These are phyloP conservation scores for Athalia rosae DNA, from an alignment of 2,888 invertebrate genomes.

Conservation along the genomic window DNA sequence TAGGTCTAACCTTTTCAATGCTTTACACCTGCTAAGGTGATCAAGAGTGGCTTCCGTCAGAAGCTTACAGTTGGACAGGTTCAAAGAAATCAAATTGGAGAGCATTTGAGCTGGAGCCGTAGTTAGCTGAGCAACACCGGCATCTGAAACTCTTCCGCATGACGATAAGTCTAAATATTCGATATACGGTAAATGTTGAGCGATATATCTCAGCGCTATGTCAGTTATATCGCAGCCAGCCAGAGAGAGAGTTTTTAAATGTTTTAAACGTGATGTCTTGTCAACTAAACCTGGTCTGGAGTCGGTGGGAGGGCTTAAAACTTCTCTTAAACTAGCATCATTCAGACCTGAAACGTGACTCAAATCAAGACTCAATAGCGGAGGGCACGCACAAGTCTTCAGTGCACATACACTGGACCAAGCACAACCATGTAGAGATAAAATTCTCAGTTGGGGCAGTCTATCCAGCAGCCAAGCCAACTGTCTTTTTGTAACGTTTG, in stretches of 20 bases:
- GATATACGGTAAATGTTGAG: slow-evolving; percentile 85
- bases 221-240: slow-evolving; percentile 94
- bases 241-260: slow-evolving; percentile 84
- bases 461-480: slow-evolving; percentile 94
- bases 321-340: slow-evolving; percentile 88
- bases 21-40: slow-evolving; percentile 85
- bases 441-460: slow-evolving; percentile 86
- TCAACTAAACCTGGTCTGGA: slow-evolving; percentile 86
- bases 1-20: slow-evolving; percentile 83
- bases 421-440: slow-evolving; percentile 86
- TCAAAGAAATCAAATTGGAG: slow-evolving; percentile 82
- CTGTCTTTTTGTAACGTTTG: slow-evolving; percentile 89
- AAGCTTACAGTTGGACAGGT: slow-evolving; percentile 87
- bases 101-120: slow-evolving; percentile 81
- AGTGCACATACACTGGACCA: slow-evolving; percentile 87
- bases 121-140: slow-evolving; percentile 91
- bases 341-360: slow-evolving; percentile 91
- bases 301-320: slow-evolving; percentile 91
- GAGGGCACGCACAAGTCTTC: slow-evolving; percentile 88
- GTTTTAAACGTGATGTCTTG: slow-evolving; percentile 85
- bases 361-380: slow-evolving; percentile 85
- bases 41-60: slow-evolving; percentile 89
- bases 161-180: slow-evolving; percentile 87
- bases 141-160: slow-evolving; percentile 92
- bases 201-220: slow-evolving; percentile 86